These are phyloP conservation scores for Poecilobothrus nobilitatus DNA, from an alignment of 2,888 invertebrate species.

Conservation along the genomic window DNA sequence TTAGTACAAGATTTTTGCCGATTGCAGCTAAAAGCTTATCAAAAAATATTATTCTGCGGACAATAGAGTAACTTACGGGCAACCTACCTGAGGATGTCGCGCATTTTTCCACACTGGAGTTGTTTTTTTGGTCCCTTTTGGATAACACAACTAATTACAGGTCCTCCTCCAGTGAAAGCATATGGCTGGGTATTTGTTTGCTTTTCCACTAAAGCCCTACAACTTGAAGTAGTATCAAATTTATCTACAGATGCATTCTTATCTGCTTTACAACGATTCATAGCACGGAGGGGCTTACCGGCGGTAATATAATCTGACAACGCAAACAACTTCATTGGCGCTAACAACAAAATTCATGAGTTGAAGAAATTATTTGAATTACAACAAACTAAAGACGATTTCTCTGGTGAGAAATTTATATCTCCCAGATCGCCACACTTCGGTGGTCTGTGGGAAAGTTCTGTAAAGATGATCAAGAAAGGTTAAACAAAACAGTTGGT, in stretches of 20 bases:
- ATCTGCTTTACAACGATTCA: conserved; percentile 9
- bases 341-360: conserved; percentile 7
- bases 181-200: conserved; percentile 25
- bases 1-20: no score
- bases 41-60: no score
- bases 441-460: no score
- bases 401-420: no score
- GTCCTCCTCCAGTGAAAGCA: neutral
- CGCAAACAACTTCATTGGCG: conserved; percentile 21
- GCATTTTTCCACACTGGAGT: conserved; percentile 17
- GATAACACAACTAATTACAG: neutral
- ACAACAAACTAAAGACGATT: conserved; percentile 2
- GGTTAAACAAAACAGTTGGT: no score
- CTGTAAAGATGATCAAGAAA: no score
- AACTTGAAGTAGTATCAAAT: conserved; percentile 8
- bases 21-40: no score
- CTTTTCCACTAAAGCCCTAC: conserved; percentile 14
- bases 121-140: conserved; percentile 20
- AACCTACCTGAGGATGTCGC: neutral
- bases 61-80: conserved; percentile 21
- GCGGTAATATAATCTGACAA: conserved; percentile 9
- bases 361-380: neutral
- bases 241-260: conserved; percentile 10
- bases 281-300: neutral
- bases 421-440: no score